phyloP scores from a whole-genome alignment of 2,888 invertebrate genomes.

The Drosophila hawaiiensis region DNA sequence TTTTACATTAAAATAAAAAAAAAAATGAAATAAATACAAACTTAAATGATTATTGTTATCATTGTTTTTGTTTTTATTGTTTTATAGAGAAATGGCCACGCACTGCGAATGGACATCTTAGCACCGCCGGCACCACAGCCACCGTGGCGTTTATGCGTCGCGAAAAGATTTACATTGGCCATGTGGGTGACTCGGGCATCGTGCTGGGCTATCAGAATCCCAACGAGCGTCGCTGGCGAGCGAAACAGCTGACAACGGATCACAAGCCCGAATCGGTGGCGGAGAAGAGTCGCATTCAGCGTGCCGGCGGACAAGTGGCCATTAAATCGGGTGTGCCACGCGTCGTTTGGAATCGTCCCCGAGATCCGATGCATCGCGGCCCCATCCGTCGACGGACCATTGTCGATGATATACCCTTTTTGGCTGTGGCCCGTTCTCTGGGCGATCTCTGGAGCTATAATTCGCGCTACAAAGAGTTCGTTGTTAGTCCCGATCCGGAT shows the following conservation, averaged over 20 bases:
- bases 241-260: constrained; percentile 93
- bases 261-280: constrained; percentile 96
- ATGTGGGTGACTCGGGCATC: constrained; percentile 99
- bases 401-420: constrained; percentile 96
- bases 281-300: constrained; percentile 93
- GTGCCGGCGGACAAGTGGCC: constrained; percentile 91
- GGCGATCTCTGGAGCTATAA: constrained; percentile 99
- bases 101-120: constrained; percentile 97
- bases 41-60: background rate
- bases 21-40: background rate
- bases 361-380: constrained; percentile 89
- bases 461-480: constrained; percentile 94
- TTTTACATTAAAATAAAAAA: background rate
- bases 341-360: constrained; percentile 98
- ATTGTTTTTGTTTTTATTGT: background rate
- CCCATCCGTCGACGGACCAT: constrained; percentile 95
- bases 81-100: constrained; percentile 93
- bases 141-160: constrained; percentile 97
- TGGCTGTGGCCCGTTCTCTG: constrained; percentile 97
- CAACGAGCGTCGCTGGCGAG: constrained; percentile 90
- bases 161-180: constrained; percentile 98
- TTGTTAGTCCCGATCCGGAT: constrained; percentile 99
- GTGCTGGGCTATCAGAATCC: constrained; percentile 93
- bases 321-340: constrained; percentile 94
- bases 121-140: constrained; percentile 99